Conservation (phyloP, 2,888 invertebrate species). For the Steromphala cineraria region DNA sequence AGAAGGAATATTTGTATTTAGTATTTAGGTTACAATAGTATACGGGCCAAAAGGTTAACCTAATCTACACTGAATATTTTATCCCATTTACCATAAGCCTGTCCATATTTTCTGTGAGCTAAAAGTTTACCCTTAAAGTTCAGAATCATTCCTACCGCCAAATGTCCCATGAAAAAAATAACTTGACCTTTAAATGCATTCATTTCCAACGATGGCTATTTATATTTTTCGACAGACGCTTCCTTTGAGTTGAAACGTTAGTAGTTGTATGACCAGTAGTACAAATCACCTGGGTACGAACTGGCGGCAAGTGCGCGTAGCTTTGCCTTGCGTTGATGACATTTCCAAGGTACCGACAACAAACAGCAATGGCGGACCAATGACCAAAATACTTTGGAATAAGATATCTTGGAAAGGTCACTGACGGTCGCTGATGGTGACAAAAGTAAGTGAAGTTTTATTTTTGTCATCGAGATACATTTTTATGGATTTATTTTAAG, state of each 20-base stretch:
- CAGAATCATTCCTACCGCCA: too few species aligned
- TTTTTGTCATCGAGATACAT: background rate
- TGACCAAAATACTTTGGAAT: background rate
- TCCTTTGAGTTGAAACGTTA: background rate
- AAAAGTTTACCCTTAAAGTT: too few species aligned
- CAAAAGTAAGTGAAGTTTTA: background rate
- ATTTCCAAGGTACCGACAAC: conserved; percentile 22
- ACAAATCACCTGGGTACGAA: background rate
- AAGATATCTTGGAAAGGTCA: background rate
- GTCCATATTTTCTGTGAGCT: too few species aligned
- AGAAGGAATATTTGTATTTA: too few species aligned
- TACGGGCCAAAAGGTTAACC: too few species aligned
- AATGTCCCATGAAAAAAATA: too few species aligned
- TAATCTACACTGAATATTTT: too few species aligned
- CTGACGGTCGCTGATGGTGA: background rate
- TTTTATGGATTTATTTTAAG: background rate
- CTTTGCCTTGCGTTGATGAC: background rate
- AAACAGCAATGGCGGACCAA: conserved; percentile 6
- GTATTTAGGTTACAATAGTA: too few species aligned
- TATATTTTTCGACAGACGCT: background rate
- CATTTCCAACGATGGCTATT: background rate
- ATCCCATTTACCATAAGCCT: too few species aligned
- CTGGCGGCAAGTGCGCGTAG: background rate
- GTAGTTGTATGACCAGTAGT: conserved; percentile 3
- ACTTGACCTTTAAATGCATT: background rate